Evolutionary conservation across 2,888 invertebrate genomes (phyloP).

Genomic region (Mesodorylaimus sp.): DNA sequence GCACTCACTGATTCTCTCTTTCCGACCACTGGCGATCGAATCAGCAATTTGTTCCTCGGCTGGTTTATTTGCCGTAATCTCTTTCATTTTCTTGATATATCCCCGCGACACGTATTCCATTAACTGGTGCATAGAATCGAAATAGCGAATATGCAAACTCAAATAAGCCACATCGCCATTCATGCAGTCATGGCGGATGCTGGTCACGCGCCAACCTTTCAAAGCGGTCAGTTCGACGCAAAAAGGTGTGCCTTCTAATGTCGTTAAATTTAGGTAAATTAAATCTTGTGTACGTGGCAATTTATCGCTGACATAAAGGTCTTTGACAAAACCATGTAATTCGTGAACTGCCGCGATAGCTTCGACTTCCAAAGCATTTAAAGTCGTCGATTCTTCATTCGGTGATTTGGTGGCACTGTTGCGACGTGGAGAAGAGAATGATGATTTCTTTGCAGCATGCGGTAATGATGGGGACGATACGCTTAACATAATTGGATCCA

Average conservation of each 20-base stretch:
- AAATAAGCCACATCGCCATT: conserved; percentile 26
- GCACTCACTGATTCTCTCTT: too few species aligned
- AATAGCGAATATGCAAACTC: conserved; percentile 38
- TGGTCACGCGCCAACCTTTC: conserved; percentile 48
- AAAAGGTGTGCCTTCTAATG: conserved; percentile 46
- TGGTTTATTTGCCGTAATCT: too few species aligned
- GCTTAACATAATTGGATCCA: too few species aligned
- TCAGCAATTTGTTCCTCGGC: too few species aligned
- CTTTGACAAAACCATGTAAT: conserved; percentile 22
- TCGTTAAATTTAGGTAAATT: conserved; percentile 56
- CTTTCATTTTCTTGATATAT: conserved; percentile 49
- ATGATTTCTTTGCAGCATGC: too few species aligned
- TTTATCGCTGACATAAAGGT: conserved; percentile 43
- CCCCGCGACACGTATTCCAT: conserved; percentile 53
- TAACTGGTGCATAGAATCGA: conserved; percentile 61
- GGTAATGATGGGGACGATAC: too few species aligned
- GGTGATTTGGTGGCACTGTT: too few species aligned
- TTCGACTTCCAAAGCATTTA: background rate
- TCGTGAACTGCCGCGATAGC: conserved; percentile 2
- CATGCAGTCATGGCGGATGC: conserved; percentile 16
- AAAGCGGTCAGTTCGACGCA: conserved; percentile 52
- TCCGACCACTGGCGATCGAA: too few species aligned
- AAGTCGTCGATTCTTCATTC: too few species aligned
- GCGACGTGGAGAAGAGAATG: too few species aligned
- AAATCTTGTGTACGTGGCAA: conserved; percentile 42